Percentiles rank a stretch among this genome's conserved stretches.
Conservation (phyloP, 2,797 vertebrate species). For the Fringilla coelebs region DNA sequence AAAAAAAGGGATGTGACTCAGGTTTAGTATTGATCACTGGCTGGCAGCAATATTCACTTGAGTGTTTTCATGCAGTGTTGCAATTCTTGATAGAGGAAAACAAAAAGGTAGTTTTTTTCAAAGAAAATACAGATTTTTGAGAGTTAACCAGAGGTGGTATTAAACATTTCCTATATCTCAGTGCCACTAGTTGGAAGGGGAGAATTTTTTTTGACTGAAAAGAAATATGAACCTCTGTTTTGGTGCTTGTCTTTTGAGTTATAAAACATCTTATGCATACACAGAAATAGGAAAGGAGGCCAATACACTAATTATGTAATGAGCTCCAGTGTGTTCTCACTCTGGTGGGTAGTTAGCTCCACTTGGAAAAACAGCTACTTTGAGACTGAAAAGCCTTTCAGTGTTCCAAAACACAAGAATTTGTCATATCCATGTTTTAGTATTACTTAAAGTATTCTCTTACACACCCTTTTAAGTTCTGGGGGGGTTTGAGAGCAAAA, state of each 20-base stretch:
- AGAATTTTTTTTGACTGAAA: neutral
- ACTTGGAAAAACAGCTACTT: neutral
- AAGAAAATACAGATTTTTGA: neutral
- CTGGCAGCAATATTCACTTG: neutral
- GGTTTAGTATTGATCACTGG: neutral
- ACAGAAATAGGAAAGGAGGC: neutral
- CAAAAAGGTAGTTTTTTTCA: accelerated
- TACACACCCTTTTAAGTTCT: neutral
- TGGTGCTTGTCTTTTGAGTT: neutral
- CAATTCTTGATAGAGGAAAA: neutral
- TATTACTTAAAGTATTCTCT: neutral
- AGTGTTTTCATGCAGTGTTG: neutral
- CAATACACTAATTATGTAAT: neutral
- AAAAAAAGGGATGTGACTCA: neutral
- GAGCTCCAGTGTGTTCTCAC: neutral
- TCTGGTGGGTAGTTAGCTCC: neutral
- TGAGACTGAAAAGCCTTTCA: neutral
- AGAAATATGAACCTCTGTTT: neutral
- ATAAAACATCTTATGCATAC: neutral
- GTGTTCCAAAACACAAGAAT: neutral
- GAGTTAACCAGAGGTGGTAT: neutral
- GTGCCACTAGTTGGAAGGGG: neutral
- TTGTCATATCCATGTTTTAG: neutral
- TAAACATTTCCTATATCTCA: neutral
- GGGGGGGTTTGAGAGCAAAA: neutral